Base-by-base conservation (phyloP, 2,113 vertebrate genomes). In the Gymnorhina tibicen region DNA sequence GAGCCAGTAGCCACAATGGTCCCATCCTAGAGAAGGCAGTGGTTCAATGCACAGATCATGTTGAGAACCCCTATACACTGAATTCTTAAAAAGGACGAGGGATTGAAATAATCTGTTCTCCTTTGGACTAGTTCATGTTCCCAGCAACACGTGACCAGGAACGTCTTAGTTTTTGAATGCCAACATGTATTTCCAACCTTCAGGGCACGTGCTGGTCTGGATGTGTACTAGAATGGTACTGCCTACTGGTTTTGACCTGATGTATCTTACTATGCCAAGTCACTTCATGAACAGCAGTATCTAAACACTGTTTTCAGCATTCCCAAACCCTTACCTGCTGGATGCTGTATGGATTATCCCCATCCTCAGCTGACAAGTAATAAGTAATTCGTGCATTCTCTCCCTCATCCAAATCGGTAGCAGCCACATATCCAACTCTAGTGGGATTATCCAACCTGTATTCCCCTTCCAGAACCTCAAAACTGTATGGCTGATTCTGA, bases 381-480 rank as follows among this genome's bases (percentile, higher is more conserved):
- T 98, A 47, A 39, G 76, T 95, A 89, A 98, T 96, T 18, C 22
- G 93, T 69, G 97, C 98, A 17, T 98, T 98, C 59, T 93, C 77
- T 53, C 97, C 98, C 11, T 97, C 82, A 95, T 99, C 98, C 24
- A 56, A 53, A 42, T 99, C 98, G 10, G 94, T 97, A 70, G 96
- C 91, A 47, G 26, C 35, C 76, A 98, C 95, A 3, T 9, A 63
- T 49, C 88, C 93, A 81, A 98, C 41, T 11, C 82, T 47, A 55
- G 67, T 33, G 19, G 97, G 67, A 35, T 19, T 30, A 27, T 47
- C 50, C 30, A 63, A 42, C 0, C 13, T 64, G 53, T 98, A 98
- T 39, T 93, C 21, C 41, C 98, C 97, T 92, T 99, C 98, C 2
- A 53, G 72, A 59, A 97, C 20, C 1, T 2, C 33, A 33, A 98